Base-by-base conservation (phyloP, 2,797 vertebrate genomes). In the Cuniculus paca region DNA sequence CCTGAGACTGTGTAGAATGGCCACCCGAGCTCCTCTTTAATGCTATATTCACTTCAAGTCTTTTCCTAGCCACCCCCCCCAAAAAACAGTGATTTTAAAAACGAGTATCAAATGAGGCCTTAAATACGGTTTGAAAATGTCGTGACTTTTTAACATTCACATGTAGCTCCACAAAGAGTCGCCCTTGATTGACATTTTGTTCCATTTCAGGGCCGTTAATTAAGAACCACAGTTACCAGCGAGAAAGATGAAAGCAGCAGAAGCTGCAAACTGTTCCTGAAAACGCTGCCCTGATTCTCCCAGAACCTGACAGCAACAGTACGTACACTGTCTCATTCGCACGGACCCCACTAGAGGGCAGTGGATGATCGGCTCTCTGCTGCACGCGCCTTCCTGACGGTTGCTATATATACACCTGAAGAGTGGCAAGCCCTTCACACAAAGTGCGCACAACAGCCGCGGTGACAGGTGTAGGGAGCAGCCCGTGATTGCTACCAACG, bases 291-390 rank as follows among this genome's bases (percentile, higher is more conserved):
- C 26, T 10, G 36, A 80, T 93, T 91, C 83, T 77, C 93, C 60
- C 19, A 31, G 77, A 63, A n/a, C 74, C 70, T 42, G 1, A 65
- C 82, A 92, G 54, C 36, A 24, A 2, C 60, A 2, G 70, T 34
- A 0, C 2, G 9, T 9, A 24, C 16, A 2, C 11, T 0, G n/a
- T 75, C 48, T 89, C 65, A 42, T 89, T 90, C 92, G 5, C 94
- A 1, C 6, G 10, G 2, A 0, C 3, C 31, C 96, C 97, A 97
- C 96, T 93, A 97, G 97, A 88, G 91, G 97, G 96, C 97, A 97
- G 91, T 90, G 52, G 28, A 93, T 17, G 97, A 98, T 78, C 70
- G 58, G 7, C 78, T 82, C 94, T 96, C 75, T 68, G 3, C 84
- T 12, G 4, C 13, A 45, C 24, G 2, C 50, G 50, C 31, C 36